Conservation (phyloP, 1,140 invertebrate species). For the Dufourea novaeangliae region DNA sequence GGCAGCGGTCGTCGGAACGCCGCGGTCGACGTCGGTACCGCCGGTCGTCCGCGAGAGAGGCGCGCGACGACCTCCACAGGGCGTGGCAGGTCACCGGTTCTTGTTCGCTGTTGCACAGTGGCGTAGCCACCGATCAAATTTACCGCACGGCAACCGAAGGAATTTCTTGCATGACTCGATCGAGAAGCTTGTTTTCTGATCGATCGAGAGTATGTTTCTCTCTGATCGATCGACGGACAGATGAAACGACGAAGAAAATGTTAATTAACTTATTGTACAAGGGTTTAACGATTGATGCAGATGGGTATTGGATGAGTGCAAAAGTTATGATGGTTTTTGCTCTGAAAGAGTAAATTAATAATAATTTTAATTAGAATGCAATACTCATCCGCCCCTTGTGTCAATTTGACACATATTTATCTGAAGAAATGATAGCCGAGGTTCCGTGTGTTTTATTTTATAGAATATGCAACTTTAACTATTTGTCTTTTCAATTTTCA, state of each 20-base stretch:
- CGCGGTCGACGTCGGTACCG: constrained; percentile 69
- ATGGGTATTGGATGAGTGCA: too few relatives aligned
- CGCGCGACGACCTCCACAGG: constrained; percentile 79
- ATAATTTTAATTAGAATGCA: too few relatives aligned
- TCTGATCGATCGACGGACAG: not conserved
- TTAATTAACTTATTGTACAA: too few relatives aligned
- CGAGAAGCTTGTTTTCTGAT: not conserved
- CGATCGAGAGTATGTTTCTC: not conserved
- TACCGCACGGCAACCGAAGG: constrained; percentile 23
- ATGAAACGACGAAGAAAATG: not conserved
- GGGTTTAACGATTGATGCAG: too few relatives aligned
- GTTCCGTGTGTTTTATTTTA: too few relatives aligned
- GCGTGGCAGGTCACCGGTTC: constrained; percentile 80
- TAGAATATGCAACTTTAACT: too few relatives aligned
- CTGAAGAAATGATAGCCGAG: too few relatives aligned
- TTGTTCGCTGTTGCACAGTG: constrained; percentile 64
- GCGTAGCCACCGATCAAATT: constrained; percentile 68
- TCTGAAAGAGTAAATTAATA: too few relatives aligned
- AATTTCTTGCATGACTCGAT: constrained; percentile 31
- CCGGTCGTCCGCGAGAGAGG: constrained; percentile 69
- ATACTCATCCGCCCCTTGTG: too few relatives aligned
- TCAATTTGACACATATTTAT: too few relatives aligned
- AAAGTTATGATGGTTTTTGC: too few relatives aligned
- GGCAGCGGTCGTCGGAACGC: constrained; percentile 67
- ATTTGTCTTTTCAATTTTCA: too few relatives aligned